Evolutionary conservation across 2,888 invertebrate species (phyloP).

Genomic region (Caenorhabditis macrosperma): DNA sequence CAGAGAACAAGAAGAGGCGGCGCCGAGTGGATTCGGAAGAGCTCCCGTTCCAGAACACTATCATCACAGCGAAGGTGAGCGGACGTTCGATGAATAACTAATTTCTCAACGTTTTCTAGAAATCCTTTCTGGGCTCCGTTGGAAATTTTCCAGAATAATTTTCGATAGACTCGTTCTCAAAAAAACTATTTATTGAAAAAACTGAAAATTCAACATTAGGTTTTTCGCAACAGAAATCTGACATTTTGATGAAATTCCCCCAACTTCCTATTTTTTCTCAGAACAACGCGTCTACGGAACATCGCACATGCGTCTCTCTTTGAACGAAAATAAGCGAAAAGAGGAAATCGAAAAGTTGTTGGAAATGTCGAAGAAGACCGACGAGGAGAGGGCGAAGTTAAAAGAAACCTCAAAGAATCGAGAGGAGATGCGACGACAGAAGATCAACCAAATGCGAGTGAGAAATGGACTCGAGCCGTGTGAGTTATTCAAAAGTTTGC

Average conservation of each 20-base stretch:
- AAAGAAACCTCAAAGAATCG: slow-evolving; percentile 38
- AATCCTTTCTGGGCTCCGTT: no score
- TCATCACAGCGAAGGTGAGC: slow-evolving; percentile 68
- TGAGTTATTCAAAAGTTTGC: slow-evolving; percentile 22
- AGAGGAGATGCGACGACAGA: slow-evolving; percentile 23
- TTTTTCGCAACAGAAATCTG: no score
- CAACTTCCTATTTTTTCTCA: slow-evolving; percentile 29
- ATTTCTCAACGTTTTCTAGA: no score
- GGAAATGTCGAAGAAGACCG: slow-evolving; percentile 68
- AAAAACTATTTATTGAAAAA: no score
- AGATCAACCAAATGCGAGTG: slow-evolving; percentile 31
- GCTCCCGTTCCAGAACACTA: slow-evolving; percentile 68
- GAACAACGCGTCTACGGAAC: slow-evolving; percentile 74
- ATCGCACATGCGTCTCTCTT: slow-evolving; percentile 71
- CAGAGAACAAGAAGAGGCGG: slow-evolving; percentile 32
- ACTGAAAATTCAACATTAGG: no score
- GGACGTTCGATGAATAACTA: not conserved
- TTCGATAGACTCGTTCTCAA: no score
- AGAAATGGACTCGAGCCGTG: slow-evolving; percentile 35
- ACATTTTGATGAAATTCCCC: no score
- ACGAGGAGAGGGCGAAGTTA: slow-evolving; percentile 46
- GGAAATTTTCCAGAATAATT: no score
- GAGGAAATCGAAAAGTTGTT: slow-evolving; percentile 64
- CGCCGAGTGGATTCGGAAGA: slow-evolving; percentile 36
- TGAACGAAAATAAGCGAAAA: slow-evolving; percentile 69